These are phyloP conservation scores for Campylomormyrus numenius DNA, from an alignment of 2,113 vertebrate species.

Conservation along the genomic window DNA sequence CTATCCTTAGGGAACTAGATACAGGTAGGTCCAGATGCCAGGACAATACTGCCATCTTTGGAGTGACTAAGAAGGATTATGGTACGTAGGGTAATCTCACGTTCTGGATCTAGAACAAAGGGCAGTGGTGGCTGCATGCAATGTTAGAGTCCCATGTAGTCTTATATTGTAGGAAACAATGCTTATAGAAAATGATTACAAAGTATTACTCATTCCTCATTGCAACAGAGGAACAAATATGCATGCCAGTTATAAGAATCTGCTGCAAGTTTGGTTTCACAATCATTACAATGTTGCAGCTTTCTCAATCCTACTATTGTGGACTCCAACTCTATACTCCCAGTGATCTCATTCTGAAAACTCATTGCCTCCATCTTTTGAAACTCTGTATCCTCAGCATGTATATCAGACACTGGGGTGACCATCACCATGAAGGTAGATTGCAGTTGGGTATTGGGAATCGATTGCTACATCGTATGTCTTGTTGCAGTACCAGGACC, in stretches of 20 bases:
- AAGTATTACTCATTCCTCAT: not conserved
- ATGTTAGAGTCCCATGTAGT: not conserved
- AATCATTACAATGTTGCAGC: not conserved
- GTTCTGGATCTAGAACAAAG: slow-evolving; percentile 33
- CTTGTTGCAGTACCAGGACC: not conserved
- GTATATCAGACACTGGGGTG: not conserved
- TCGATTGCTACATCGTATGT: not conserved
- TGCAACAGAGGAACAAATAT: not conserved
- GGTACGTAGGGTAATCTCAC: slow-evolving; percentile 57
- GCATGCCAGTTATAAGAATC: not conserved
- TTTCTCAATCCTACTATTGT: not conserved
- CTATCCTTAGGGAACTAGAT: slow-evolving; percentile 33
- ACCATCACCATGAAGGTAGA: not conserved
- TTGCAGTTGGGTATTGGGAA: not conserved
- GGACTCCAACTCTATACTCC: not conserved
- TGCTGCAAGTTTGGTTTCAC: not conserved
- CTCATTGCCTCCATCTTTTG: not conserved
- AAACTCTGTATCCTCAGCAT: not conserved
- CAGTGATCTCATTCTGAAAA: not conserved
- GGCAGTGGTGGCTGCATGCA: not conserved
- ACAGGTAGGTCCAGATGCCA: slow-evolving; percentile 31
- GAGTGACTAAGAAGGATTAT: slow-evolving; percentile 58
- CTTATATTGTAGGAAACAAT: not conserved
- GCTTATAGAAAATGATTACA: not conserved
- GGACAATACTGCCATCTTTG: slow-evolving; percentile 34